phyloP scores from a whole-genome alignment of 2,888 invertebrate species.

The Acrobasis consociella region DNA sequence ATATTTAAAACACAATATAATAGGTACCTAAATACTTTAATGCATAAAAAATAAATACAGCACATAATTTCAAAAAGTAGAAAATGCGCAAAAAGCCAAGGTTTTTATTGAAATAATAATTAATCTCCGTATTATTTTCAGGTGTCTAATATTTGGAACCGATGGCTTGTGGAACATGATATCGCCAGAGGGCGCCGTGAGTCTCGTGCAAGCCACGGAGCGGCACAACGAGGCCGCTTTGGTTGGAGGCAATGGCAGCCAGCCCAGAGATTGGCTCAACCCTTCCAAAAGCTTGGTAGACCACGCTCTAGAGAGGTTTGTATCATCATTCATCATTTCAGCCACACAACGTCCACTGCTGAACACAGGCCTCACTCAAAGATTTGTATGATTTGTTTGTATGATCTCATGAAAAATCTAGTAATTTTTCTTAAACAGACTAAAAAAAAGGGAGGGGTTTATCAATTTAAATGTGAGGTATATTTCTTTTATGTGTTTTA shows the following conservation, averaged over 20 bases:
- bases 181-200: constrained; percentile 91
- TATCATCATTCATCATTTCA: too few relatives aligned
- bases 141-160: constrained; percentile 97
- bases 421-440: too few relatives aligned
- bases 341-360: too few relatives aligned
- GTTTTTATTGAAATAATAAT: neutral
- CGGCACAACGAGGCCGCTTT: constrained; percentile 88
- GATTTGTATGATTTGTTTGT: too few relatives aligned
- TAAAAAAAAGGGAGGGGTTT: too few relatives aligned
- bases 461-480: neutral
- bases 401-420: neutral
- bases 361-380: too few relatives aligned
- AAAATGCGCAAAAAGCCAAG: too few relatives aligned
- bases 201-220: constrained; percentile 92
- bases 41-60: too few relatives aligned
- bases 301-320: constrained; percentile 86
- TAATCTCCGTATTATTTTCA: constrained; percentile 44
- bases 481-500: too few relatives aligned
- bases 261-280: constrained; percentile 88
- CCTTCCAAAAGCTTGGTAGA: constrained; percentile 95
- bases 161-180: constrained; percentile 99
- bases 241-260: constrained; percentile 67
- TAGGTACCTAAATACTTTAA: too few relatives aligned
- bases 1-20: too few relatives aligned
- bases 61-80: too few relatives aligned